Percentiles rank a stretch among this genome's conserved stretches.
These are phyloP conservation scores for Nephrotoma guestfalica DNA, from an alignment of 2,888 invertebrate genomes.

Conservation along the genomic window DNA sequence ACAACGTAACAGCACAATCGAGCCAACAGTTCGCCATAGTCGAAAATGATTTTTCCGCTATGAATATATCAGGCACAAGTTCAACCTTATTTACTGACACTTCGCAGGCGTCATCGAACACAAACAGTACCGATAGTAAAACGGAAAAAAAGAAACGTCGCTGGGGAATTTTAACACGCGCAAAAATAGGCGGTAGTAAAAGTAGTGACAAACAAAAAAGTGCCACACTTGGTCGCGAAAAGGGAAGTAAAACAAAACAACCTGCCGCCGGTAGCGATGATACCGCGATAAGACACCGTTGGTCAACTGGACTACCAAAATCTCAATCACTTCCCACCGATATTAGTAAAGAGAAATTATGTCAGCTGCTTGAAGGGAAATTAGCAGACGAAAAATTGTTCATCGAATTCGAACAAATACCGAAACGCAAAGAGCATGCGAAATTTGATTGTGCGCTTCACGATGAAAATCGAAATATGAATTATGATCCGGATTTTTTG, in stretches of 20 bases:
- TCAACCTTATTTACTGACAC: neutral
- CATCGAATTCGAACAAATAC: conserved; percentile 76
- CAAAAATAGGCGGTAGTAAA: conserved; percentile 40
- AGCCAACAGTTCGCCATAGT: neutral
- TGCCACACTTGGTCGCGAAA: conserved; percentile 53
- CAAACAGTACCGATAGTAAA: conserved; percentile 25
- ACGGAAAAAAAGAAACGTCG: conserved; percentile 51
- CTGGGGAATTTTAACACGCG: conserved; percentile 34
- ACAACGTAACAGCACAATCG: neutral
- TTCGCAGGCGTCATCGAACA: conserved; percentile 13
- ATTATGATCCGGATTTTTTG: conserved; percentile 44
- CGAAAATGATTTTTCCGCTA: neutral
- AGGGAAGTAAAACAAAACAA: conserved; percentile 34
- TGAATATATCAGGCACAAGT: conserved; percentile 4
- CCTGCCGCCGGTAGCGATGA: conserved; percentile 28
- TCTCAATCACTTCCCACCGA: conserved; percentile 57
- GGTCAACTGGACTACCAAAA: conserved; percentile 58
- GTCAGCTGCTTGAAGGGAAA: conserved; percentile 48
- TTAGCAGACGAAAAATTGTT: conserved; percentile 59
- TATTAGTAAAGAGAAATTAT: conserved; percentile 66
- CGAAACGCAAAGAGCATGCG: conserved; percentile 53
- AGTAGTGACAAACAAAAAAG: conserved; percentile 43
- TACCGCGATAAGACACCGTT: conserved; percentile 43
- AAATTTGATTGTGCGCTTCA: conserved; percentile 57
- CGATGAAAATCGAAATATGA: conserved; percentile 46